Base-by-base conservation (phyloP, 2,888 invertebrate species). In the Thymelicus lineola region DNA sequence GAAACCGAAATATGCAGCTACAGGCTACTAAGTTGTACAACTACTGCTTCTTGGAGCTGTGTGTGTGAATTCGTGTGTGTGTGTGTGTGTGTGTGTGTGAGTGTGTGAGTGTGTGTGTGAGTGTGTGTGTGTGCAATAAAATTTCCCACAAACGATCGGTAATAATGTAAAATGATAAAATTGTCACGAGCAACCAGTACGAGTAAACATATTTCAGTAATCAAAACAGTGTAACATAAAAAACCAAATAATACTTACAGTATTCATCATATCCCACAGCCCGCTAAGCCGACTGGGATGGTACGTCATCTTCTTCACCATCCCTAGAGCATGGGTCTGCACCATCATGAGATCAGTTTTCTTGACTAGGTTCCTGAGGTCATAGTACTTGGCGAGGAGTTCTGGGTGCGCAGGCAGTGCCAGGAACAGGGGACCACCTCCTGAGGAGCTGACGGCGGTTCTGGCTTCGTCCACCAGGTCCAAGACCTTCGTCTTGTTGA, bases 241-340 rank as follows among this genome's bases (percentile, higher is more conserved):
- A 60, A 45, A 45, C 38, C 38, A 1, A 7, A 46, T 42, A 46
- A 6, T 12, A 76, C 95, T 95, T 84, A 96, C 96, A 81, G 96
- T 96, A 78, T 97, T 97, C 84, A 96, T 95, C 94, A 96, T 96
- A 78, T 97, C 97, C 94, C 96, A 96, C 61, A 96, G 84, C 0
- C 97, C 97, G 82, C 96, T 96, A 75, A 97, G 86, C 70, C 97
- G 88, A 79, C 96, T 96, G 0, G 96, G 96, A 82, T 97, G 97
- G 82, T 95, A 97, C 1, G 97, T 96, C 86, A 95, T 95, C 80
- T 96, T 95, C 79, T 94, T 94, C 76, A 95, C 95, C 48, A 94
- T 86, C 0, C 95, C 95, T 86, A 97, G 82, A 61, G 95, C 95
- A 76, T 96, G 95, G 0, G 96, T 96, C 78, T 96, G 94, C 60